These are phyloP conservation scores for Barnardius zonarius DNA, from an alignment of 2,113 vertebrate genomes.

Conservation along the genomic window DNA sequence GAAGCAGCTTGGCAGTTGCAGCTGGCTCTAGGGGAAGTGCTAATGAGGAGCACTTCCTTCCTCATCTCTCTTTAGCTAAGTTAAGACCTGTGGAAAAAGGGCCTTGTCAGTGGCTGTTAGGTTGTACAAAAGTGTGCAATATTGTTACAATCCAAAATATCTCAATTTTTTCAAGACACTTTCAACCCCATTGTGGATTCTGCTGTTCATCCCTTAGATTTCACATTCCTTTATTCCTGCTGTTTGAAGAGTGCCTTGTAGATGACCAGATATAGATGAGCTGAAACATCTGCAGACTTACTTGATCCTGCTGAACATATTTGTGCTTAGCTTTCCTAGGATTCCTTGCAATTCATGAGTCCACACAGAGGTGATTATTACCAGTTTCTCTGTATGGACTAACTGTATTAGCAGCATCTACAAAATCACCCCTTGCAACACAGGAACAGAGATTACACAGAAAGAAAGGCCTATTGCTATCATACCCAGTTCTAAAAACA, in stretches of 20 bases:
- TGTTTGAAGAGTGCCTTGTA: not conserved
- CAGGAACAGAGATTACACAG: not conserved
- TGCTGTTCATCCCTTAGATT: not conserved
- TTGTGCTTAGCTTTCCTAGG: not conserved
- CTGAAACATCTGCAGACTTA: not conserved
- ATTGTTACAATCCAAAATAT: not conserved
- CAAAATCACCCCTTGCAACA: not conserved
- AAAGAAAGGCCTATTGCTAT: not conserved
- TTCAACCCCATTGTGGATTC: not conserved
- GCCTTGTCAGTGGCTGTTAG: not conserved
- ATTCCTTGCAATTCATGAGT: not conserved
- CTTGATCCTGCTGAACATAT: not conserved
- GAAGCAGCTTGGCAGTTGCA: not conserved
- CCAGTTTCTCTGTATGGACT: not conserved
- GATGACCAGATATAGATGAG: not conserved
- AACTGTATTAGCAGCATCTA: not conserved
- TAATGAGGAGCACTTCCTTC: not conserved
- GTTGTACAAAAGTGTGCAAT: not conserved
- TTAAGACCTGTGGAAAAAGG: not conserved
- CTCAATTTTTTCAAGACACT: not conserved
- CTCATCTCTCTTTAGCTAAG: not conserved
- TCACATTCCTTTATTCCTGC: not conserved
- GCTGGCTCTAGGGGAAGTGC: not conserved
- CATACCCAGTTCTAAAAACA: not conserved
- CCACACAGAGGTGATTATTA: not conserved